These are phyloP conservation scores for Poecilobothrus nobilitatus DNA, from an alignment of 2,888 invertebrate genomes.

Conservation along the genomic window DNA sequence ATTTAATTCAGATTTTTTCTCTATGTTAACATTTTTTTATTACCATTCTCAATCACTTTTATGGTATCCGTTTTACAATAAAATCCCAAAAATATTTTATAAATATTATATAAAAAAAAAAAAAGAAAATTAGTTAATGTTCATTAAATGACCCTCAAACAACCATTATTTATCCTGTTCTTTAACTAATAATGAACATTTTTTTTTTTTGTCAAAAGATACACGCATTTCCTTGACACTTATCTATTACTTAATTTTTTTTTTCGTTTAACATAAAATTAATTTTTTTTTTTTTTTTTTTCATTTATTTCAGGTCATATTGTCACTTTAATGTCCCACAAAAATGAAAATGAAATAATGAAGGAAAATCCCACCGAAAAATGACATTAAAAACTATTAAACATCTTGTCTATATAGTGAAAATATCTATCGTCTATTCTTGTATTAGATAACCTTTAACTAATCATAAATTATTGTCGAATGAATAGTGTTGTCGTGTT, in stretches of 20 bases:
- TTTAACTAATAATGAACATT: neutral
- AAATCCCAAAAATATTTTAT: neutral
- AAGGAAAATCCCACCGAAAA: neutral
- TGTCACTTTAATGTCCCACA: no score
- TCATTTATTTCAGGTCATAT: neutral
- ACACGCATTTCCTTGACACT: neutral
- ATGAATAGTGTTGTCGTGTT: neutral
- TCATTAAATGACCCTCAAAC: no score
- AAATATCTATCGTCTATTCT: neutral
- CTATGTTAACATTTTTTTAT: neutral
- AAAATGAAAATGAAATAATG: no score
- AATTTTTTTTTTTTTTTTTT: neutral
- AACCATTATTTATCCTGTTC: no score
- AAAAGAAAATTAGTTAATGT: no score
- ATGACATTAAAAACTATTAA: neutral
- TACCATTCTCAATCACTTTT: constrained; percentile 6
- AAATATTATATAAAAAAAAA: no score
- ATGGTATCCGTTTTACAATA: neutral
- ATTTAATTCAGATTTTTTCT: no score
- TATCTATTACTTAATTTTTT: neutral
- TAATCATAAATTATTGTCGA: neutral
- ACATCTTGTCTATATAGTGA: neutral
- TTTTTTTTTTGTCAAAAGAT: neutral
- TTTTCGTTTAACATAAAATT: neutral
- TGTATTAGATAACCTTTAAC: neutral